These are phyloP conservation scores for Colaptes auratus DNA, from an alignment of 2,113 vertebrate genomes.

Conservation along the genomic window DNA sequence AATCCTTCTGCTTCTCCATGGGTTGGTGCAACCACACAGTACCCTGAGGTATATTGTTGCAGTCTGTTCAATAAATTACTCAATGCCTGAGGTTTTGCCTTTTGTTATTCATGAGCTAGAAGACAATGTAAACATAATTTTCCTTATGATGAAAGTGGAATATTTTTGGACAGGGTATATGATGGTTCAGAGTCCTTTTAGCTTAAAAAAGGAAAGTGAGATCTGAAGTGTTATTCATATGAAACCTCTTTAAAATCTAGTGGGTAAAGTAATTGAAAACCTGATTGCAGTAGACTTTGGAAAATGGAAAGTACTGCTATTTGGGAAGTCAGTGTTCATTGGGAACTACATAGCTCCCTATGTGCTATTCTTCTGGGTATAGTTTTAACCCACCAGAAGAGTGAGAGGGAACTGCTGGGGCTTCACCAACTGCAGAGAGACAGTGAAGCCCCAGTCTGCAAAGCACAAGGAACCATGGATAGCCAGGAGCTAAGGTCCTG, in stretches of 20 bases:
- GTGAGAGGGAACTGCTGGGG: background rate
- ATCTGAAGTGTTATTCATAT: background rate
- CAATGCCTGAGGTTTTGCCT: background rate
- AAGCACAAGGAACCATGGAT: background rate
- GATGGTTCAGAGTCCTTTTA: background rate
- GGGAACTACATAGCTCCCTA: background rate
- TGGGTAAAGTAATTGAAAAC: background rate
- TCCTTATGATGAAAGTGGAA: background rate
- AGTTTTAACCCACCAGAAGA: background rate
- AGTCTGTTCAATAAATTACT: background rate
- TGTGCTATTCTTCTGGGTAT: background rate
- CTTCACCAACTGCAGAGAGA: background rate
- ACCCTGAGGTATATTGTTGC: background rate
- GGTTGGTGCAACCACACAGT: background rate
- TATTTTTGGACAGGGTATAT: background rate
- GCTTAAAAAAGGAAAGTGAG: background rate
- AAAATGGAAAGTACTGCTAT: background rate
- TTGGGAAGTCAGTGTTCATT: background rate
- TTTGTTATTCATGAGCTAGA: background rate
- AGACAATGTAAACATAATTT: background rate
- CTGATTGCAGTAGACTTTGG: background rate
- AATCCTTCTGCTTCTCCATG: background rate
- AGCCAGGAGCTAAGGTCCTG: fast-evolving
- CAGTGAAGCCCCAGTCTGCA: background rate
- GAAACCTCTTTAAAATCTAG: background rate